Base-by-base conservation (phyloP, 2,797 vertebrate species). In the Clangula hyemalis region DNA sequence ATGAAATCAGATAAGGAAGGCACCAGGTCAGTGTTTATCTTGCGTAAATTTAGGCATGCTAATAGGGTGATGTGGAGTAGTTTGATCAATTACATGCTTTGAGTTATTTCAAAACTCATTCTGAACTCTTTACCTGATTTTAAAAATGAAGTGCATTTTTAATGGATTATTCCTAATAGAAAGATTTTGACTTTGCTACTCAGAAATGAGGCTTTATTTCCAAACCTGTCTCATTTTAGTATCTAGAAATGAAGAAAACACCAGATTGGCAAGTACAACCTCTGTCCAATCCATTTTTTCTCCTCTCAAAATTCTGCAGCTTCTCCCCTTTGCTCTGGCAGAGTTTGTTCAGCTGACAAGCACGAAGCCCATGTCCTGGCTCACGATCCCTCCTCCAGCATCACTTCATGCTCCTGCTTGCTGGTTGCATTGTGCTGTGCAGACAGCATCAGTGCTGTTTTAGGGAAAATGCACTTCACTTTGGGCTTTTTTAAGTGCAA, bases 41-140 rank as follows among this genome's bases (percentile, higher is more conserved):
- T 0, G 1, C 2, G n/a, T 27, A 65, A 21, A 61, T 56, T 19
- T n/a, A 11, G 57, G 71, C 32, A 2, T 1, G 1, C 34, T 62
- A 36, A 22, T 54, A 80, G 21, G 21, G 20, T 1, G 30, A 87
- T 49, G 57, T 60, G 66, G 38, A 91, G 43, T 34, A n/a, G 87
- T 95, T 77, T 87, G 77, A 80, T 91, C 74, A 9, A 78, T 93
- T 24, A 39, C 8, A 8, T 18, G 30, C 27, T 85, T 53, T 91
- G 94, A 91, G 82, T 91, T 85, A 89, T 94, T 93, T 75, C 94
- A 58, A 51, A 53, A 58, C 64, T 58, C n/a, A 14, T 45, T 56
- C 61, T 8, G 4, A 61, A 25, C 36, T 56, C 39, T 32, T 76
- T 72, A 80, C 72, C 68, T 65, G 58, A 66, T 38, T 58, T 86